Evolutionary conservation across 2,113 vertebrate genomes (phyloP).

Genomic region (Vidua macroura): DNA sequence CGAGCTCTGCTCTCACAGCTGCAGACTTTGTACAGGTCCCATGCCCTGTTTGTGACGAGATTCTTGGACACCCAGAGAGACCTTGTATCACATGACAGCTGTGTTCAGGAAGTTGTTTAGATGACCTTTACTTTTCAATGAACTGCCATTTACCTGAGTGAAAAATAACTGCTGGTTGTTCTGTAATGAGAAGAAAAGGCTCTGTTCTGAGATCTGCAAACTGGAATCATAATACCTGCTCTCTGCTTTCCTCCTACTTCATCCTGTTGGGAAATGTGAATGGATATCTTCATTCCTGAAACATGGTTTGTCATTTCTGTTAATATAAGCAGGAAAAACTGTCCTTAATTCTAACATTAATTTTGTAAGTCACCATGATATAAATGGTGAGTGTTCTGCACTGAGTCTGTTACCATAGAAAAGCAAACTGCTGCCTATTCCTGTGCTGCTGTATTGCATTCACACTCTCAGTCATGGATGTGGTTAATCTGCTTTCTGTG

Average conservation of each 20-base stretch:
- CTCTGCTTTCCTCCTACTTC: neutral
- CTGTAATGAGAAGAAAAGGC: neutral
- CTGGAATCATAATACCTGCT: neutral
- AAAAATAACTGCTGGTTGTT: neutral
- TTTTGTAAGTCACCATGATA: neutral
- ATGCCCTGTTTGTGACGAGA: neutral
- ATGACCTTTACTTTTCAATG: neutral
- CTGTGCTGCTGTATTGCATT: neutral
- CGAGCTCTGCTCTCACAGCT: neutral
- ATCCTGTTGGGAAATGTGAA: neutral
- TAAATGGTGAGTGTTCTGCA: neutral
- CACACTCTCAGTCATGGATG: neutral
- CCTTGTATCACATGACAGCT: rapidly evolving
- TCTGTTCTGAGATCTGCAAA: neutral
- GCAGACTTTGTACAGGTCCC: neutral
- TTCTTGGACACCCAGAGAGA: neutral
- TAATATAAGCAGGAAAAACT: neutral
- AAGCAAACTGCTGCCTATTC: neutral
- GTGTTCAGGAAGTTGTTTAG: neutral
- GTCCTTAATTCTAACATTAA: neutral
- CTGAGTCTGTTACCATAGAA: constrained; percentile 6
- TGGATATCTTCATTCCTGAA: neutral
- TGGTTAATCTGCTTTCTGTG: neutral
- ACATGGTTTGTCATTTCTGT: neutral
- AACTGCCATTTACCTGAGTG: neutral